Evolutionary conservation across 2,113 vertebrate species (phyloP).

Genomic region (Asarcornis scutulata): DNA sequence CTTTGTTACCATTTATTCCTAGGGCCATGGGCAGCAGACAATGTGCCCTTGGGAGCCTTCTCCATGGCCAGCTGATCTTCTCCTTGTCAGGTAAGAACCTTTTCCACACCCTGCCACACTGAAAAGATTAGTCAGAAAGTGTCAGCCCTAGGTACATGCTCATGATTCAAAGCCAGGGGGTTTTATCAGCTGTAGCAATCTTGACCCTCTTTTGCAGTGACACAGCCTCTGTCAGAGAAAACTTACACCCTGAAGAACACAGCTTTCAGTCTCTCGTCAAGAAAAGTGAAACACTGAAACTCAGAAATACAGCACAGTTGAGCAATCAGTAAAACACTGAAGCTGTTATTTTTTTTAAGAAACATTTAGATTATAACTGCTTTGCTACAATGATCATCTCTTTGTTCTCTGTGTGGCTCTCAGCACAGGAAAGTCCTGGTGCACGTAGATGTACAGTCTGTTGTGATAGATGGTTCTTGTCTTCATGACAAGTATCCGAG

Average conservation of each 20-base stretch:
- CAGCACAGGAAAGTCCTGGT: neutral
- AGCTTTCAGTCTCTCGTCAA: neutral
- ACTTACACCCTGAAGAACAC: neutral
- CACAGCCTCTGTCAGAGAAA: neutral
- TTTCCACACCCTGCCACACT: accelerated
- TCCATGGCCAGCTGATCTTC: neutral
- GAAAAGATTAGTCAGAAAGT: neutral
- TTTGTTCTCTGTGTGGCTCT: neutral
- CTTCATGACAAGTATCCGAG: neutral
- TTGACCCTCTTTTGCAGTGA: neutral
- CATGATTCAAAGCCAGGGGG: neutral
- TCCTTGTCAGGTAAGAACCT: accelerated
- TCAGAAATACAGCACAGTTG: neutral
- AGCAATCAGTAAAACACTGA: neutral
- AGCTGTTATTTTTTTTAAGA: neutral
- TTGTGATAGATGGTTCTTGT: neutral
- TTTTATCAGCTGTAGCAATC: neutral
- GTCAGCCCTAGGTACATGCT: neutral
- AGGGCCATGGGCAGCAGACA: neutral
- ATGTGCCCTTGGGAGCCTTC: neutral
- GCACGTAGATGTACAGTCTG: neutral
- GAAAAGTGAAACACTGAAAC: neutral
- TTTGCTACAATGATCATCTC: neutral
- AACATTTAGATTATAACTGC: neutral
- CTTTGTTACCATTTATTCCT: neutral